Conservation (phyloP, 2,797 vertebrate genomes). For the Astyanax mexicanus region DNA sequence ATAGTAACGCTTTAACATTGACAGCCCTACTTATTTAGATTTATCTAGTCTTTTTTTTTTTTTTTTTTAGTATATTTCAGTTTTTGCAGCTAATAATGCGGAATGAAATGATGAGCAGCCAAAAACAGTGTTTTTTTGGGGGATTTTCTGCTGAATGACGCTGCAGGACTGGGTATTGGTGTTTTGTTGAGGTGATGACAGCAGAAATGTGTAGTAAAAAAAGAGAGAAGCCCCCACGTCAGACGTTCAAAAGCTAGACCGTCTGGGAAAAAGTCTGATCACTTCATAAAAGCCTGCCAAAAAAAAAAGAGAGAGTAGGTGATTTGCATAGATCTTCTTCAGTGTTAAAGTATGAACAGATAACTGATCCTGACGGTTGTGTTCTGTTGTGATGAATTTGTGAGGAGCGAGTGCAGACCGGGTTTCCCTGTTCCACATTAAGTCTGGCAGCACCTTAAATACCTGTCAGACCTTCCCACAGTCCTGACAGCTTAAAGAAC, state of each 20-base stretch:
- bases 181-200: background rate
- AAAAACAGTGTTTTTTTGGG: no score
- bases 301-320: background rate
- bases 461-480: constrained; percentile 1
- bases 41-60: no score
- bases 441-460: background rate
- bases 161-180: no score
- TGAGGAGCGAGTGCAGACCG: background rate
- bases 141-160: no score
- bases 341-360: background rate
- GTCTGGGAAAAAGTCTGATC: background rate
- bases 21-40: no score
- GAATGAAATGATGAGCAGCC: no score
- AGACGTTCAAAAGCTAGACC: background rate
- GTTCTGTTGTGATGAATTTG: background rate
- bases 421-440: constrained; percentile 4
- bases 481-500: constrained; percentile 12
- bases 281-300: background rate
- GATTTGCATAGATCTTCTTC: background rate
- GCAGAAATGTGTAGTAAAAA: background rate
- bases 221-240: background rate
- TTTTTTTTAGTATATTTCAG: no score
- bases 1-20: no score
- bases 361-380: background rate
- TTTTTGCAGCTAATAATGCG: no score